Evolutionary conservation across 2,888 invertebrate genomes (phyloP), one percentile per base, ranked within the genome.

Genomic region (Leptarthrus brevirostris): DNA sequence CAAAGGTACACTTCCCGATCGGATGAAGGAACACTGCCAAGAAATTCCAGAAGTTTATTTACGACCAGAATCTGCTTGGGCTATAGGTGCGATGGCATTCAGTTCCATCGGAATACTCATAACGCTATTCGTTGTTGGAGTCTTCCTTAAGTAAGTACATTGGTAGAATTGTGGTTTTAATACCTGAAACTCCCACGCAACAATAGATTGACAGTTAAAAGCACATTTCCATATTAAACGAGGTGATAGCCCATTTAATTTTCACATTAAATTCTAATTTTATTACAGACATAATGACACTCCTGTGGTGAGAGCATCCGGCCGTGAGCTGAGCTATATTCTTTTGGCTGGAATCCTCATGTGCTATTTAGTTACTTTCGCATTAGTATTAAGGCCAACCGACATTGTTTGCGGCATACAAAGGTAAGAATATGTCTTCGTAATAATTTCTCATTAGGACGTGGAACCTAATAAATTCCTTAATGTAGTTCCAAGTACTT

Each of bases 231-330:
- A 56, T 56, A 34, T 22, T 12, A 18, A 3, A 8, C 18, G 10
- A n/a, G 53, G 22, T 53, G n/a, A 30, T 30, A 14, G 30, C 16
- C 26, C 64, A 64, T 26, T 30, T 12, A 58, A 30, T 70, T 64
- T 20, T 8, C 34, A 70, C 22, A 26, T 70, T 24, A 58, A 47
- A 69, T 53, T 52, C 18, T 61, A 64, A 64, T 30, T 53, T 73
- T 52, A 70, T 75, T 76, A 0, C 79, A 85, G 90, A 16, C 92
- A 95, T 86, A 94, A 97, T 85, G 92, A 95, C 78, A 98, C 98
- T 0, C 97, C 98, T 0, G 95, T 98, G 64, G 98, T 99, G n/a
- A 91, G 97, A 78, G 97, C 98, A 40, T 95, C 96, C 14, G 97
- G 97, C 40, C 87, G 94, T 53, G 95, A 95, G 85, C 86, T 95